Evolutionary conservation across 2,113 vertebrate genomes (phyloP).

Genomic region (Dipodomys spectabilis): DNA sequence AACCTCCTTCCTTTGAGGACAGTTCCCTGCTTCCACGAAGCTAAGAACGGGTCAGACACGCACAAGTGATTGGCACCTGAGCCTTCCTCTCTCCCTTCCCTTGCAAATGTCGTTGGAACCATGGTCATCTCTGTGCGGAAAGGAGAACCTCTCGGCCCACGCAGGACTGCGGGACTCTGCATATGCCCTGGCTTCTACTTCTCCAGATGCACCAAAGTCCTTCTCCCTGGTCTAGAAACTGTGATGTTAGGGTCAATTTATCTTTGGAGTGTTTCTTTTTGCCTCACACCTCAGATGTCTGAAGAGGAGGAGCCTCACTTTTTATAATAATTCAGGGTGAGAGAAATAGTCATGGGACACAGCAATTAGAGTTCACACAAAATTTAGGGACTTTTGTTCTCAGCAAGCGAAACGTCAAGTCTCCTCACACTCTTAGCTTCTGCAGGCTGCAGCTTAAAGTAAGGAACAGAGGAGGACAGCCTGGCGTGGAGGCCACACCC

Average conservation of each 20-base stretch:
- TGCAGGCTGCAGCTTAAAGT: too few species aligned
- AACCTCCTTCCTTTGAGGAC: not conserved
- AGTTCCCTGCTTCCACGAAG: too few species aligned
- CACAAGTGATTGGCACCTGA: rapidly evolving
- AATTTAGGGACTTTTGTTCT: too few species aligned
- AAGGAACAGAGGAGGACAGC: rapidly evolving
- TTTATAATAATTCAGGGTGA: not conserved
- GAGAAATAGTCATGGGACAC: not conserved
- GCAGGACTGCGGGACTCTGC: not conserved
- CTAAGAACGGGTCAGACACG: rapidly evolving
- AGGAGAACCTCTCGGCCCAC: rapidly evolving
- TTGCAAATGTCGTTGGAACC: not conserved
- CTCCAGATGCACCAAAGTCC: not conserved
- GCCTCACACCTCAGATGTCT: not conserved
- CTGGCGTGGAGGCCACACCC: not conserved
- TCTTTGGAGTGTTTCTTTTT: not conserved
- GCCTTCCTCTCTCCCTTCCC: not conserved
- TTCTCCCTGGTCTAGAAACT: too few species aligned
- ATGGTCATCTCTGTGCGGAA: rapidly evolving
- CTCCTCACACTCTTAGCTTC: not conserved
- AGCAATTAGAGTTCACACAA: not conserved
- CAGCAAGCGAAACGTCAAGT: not conserved
- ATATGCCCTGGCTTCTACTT: not conserved
- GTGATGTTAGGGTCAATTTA: rapidly evolving
- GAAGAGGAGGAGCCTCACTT: rapidly evolving